phyloP scores from a whole-genome alignment of 1,140 invertebrate species.

The Anadara kagoshimensis region DNA sequence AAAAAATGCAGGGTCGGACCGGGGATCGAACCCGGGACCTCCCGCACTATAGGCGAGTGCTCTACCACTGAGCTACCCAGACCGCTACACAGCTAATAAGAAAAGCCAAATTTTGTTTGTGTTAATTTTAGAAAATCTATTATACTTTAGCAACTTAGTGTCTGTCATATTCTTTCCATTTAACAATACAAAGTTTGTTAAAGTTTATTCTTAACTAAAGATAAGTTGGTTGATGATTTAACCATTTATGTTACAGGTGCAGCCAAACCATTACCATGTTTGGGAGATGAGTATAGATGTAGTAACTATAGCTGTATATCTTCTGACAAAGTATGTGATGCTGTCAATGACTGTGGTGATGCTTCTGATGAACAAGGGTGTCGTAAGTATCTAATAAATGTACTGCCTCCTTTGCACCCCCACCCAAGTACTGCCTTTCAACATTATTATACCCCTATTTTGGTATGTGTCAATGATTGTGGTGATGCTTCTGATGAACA shows the following conservation, averaged over 20 bases:
- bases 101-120: too few relatives aligned
- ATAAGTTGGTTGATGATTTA: background rate
- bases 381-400: constrained; percentile 77
- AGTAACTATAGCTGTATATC: constrained; percentile 78
- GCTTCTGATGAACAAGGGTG: constrained; percentile 93
- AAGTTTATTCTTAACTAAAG: background rate
- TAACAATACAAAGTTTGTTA: background rate
- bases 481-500: constrained; percentile 93
- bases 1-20: too few relatives aligned
- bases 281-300: constrained; percentile 76
- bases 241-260: constrained; percentile 38
- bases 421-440: too few relatives aligned
- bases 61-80: too few relatives aligned
- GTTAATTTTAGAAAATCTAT: background rate
- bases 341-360: constrained; percentile 93
- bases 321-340: constrained; percentile 81
- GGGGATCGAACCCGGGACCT: too few relatives aligned
- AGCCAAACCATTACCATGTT: constrained; percentile 29
- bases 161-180: background rate
- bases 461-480: constrained; percentile 92
- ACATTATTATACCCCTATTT: too few relatives aligned
- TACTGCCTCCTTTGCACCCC: too few relatives aligned
- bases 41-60: too few relatives aligned
- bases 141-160: too few relatives aligned
- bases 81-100: too few relatives aligned